phyloP scores from a whole-genome alignment of 2,888 invertebrate genomes.

The Caenorhabditis sp. region DNA sequence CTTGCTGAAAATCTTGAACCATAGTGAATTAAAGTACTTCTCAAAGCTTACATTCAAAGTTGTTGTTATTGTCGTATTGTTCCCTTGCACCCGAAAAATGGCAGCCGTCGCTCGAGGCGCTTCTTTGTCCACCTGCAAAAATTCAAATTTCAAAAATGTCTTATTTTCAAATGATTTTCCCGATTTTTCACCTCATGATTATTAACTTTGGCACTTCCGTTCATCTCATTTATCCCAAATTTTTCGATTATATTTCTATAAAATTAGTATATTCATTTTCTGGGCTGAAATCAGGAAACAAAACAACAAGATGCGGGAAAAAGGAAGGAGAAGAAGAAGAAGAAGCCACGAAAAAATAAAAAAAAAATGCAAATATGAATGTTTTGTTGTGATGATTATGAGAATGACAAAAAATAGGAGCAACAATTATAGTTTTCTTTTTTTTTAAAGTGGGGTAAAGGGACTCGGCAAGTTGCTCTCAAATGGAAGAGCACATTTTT shows the following conservation, averaged over 20 bases:
- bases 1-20: conserved; percentile 15
- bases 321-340: not conserved
- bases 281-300: not conserved
- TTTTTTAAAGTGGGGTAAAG: not conserved
- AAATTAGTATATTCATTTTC: too few species aligned
- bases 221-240: conserved; percentile 4
- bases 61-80: conserved; percentile 5
- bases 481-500: too few species aligned
- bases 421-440: not conserved
- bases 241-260: too few species aligned
- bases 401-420: too few species aligned
- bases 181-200: not conserved
- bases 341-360: not conserved
- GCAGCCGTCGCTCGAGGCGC: conserved; percentile 45
- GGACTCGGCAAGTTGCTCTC: too few species aligned
- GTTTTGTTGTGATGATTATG: too few species aligned
- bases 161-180: not conserved
- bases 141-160: not conserved
- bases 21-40: too few species aligned
- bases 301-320: not conserved
- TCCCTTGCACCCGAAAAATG: conserved; percentile 52
- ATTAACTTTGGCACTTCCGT: conserved; percentile 6
- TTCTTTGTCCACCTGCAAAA: conserved; percentile 18
- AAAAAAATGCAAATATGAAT: not conserved
- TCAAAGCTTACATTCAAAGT: conserved; percentile 1